These are phyloP conservation scores for Campoletis sonorensis DNA, from an alignment of 1,140 invertebrate species.

Conservation along the genomic window DNA sequence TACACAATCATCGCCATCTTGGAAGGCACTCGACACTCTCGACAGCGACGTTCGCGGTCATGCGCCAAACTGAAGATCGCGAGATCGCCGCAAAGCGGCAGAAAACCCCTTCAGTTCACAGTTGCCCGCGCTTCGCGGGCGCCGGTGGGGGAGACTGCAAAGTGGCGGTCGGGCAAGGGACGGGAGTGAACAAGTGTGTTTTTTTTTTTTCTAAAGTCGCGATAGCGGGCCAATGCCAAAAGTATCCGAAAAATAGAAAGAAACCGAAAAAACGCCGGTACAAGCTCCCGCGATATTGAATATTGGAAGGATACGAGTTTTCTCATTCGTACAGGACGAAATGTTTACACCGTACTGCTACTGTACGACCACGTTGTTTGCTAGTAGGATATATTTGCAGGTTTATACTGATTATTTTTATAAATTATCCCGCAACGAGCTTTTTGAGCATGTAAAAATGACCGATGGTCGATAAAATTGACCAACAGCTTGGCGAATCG, in stretches of 20 bases:
- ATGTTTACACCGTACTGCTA: too few species aligned
- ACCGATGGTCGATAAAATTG: background rate
- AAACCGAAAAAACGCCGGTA: background rate
- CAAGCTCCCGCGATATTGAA: background rate
- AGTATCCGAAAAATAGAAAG: background rate
- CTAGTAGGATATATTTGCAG: too few species aligned
- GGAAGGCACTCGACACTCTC: conserved; percentile 55
- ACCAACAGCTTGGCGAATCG: background rate
- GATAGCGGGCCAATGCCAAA: background rate
- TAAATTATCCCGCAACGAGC: background rate
- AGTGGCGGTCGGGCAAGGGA: background rate
- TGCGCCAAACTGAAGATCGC: background rate
- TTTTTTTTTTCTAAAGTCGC: background rate
- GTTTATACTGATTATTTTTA: too few species aligned
- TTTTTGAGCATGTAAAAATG: too few species aligned
- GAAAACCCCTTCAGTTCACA: background rate
- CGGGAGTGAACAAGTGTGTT: background rate
- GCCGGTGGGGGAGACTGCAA: background rate
- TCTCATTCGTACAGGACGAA: too few species aligned
- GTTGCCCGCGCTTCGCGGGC: too few species aligned
- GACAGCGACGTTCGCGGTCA: conserved; percentile 17
- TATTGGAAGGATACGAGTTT: too few species aligned
- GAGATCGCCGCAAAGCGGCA: too few species aligned
- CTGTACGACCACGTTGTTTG: too few species aligned
- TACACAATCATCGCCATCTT: conserved; percentile 58